Evolutionary conservation across 2,797 vertebrate genomes (phyloP).

Genomic region (Sylvia borin): DNA sequence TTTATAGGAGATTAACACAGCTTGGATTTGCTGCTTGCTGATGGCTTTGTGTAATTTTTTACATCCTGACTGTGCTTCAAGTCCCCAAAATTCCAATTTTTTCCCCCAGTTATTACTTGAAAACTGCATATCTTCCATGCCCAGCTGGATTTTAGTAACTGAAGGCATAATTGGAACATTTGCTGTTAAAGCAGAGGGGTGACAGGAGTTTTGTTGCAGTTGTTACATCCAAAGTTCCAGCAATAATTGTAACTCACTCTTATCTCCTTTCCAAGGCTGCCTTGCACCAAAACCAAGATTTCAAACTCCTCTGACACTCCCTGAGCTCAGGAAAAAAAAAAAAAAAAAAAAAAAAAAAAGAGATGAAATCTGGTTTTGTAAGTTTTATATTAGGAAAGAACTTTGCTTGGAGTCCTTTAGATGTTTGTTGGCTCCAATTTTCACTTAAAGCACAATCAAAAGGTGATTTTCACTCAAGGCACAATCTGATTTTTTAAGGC

Average conservation of each 20-base stretch:
- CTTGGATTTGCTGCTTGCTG: not conserved
- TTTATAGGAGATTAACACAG: not conserved
- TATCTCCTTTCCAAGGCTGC: not conserved
- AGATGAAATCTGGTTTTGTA: accelerated
- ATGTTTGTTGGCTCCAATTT: not conserved
- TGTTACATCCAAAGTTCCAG: not conserved
- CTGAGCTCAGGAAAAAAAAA: not conserved
- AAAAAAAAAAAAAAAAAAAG: not conserved
- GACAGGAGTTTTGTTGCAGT: accelerated
- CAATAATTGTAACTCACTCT: not conserved
- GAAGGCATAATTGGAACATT: not conserved
- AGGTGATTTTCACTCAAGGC: not conserved
- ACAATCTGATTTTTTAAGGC: not conserved
- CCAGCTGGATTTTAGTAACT: not conserved
- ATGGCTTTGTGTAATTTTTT: not conserved
- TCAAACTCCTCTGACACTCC: not conserved
- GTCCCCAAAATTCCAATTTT: not conserved
- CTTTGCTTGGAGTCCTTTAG: not conserved
- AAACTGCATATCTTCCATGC: not conserved
- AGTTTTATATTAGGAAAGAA: not conserved
- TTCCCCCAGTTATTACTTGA: not conserved
- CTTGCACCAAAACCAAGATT: not conserved
- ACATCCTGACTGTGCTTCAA: not conserved
- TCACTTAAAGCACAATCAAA: not conserved
- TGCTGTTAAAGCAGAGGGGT: not conserved